These are phyloP conservation scores for Tipula vernalis DNA, from an alignment of 2,888 invertebrate species.

Conservation along the genomic window DNA sequence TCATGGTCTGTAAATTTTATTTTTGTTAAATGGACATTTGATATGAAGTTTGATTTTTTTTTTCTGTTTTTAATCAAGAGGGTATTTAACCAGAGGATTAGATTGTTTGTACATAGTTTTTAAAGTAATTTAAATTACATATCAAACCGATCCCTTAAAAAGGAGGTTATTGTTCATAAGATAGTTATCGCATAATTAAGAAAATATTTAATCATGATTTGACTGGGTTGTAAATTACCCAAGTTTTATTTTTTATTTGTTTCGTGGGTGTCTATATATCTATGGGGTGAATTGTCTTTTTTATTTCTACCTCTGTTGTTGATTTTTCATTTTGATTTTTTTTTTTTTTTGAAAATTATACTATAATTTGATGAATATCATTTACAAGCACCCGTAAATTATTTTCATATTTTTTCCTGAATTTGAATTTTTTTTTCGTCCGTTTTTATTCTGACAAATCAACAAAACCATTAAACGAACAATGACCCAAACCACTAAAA, in stretches of 20 bases:
- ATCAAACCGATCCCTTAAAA: not conserved
- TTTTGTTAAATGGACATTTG: not conserved
- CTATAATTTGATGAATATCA: not conserved
- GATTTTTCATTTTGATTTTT: not conserved
- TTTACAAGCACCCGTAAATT: not conserved
- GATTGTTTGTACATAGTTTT: not conserved
- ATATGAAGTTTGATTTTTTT: not conserved
- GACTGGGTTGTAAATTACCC: not conserved
- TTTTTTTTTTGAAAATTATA: not conserved
- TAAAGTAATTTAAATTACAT: not conserved
- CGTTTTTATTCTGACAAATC: not conserved
- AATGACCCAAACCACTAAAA: not conserved
- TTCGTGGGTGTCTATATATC: not conserved
- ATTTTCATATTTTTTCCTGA: not conserved
- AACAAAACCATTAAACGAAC: not conserved
- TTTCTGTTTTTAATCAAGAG: not conserved
- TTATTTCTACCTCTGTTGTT: not conserved
- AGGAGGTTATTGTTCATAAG: not conserved
- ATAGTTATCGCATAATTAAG: not conserved
- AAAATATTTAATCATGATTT: not conserved
- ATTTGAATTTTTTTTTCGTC: not conserved
- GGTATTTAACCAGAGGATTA: not conserved
- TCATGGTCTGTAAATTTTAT: not conserved
- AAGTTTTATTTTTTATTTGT: not conserved
- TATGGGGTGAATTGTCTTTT: not conserved